Evolutionary conservation across 2,113 vertebrate species (phyloP), one percentile per base, ranked within the genome.

Genomic region (Colaptes auratus): DNA sequence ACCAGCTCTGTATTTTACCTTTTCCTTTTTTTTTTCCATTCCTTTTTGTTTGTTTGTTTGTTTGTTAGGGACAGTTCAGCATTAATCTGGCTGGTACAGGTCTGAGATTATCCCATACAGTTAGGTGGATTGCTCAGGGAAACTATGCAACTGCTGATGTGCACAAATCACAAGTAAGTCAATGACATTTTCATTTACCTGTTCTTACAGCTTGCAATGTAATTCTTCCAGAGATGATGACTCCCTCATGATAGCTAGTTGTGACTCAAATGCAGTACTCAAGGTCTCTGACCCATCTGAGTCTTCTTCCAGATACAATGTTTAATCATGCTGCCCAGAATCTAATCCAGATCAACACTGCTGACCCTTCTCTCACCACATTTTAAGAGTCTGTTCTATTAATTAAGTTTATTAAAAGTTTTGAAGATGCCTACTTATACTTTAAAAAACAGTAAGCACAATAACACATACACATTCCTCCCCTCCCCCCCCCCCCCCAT

Each of bases 11-110:
- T 86, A 12, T 72, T 75, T 89, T 73, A 8, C 21, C 64, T 78
- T 61, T 72, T 10, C 30, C 11, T 66, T 75, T 75, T n/a, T 18
- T 65, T 72, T 23, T n/a, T 85, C 36, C 55, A 76, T 15, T 74
- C 81, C 31, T 14, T 55, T 70, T 28, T 25, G 35, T 83, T 82
- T 25, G 10, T 23, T 59, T 42, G 28, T 44, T n/a, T n/a, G n/a
- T n/a, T 36, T 84, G 21, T 42, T 93, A 99, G 99, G 99, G 99
- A 28, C 99, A 99, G 93, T 99, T 99, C 96, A 99, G 99, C 95
- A 98, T 99, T 92, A 99, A 99, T 92, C 97, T 99, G 96, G 97
- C 98, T 55, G 99, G 99, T 46, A 99, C 99, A 15, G 98, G 99
- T 52, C 97, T 99, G 95, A 98, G 96, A 97, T 97, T 99, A 59